These are phyloP conservation scores for Helarctos malayanus DNA, from an alignment of 2,797 vertebrate genomes.

Conservation along the genomic window DNA sequence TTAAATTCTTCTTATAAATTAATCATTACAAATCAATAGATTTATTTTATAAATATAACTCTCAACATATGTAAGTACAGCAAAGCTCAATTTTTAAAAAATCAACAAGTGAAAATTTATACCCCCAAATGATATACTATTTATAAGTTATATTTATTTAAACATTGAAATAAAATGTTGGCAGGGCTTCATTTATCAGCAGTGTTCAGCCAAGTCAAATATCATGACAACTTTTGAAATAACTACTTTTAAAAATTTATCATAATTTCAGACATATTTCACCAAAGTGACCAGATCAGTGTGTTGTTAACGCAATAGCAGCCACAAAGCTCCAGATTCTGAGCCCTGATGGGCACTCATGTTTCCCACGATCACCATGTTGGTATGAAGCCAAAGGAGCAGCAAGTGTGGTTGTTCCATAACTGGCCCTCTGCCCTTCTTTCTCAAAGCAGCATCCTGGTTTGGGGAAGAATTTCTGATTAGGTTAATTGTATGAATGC, in stretches of 20 bases:
- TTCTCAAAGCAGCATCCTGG: not conserved
- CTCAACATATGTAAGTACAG: not conserved
- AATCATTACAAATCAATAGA: not conserved
- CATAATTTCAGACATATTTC: not conserved
- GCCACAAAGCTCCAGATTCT: rapidly evolving
- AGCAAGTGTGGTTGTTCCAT: rapidly evolving
- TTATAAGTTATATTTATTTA: not conserved
- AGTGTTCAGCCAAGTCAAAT: not conserved
- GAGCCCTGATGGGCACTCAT: rapidly evolving
- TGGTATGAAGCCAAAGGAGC: not conserved
- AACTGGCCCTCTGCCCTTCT: not conserved
- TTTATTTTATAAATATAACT: not conserved
- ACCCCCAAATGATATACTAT: not conserved
- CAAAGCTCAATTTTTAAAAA: not conserved
- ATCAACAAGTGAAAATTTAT: not conserved
- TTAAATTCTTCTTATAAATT: not conserved
- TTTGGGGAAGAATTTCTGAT: not conserved
- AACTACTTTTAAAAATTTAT: not conserved
- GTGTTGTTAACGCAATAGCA: rapidly evolving
- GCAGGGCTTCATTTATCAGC: not conserved
- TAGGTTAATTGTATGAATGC: too few relatives aligned
- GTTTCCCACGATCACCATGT: rapidly evolving
- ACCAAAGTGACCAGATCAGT: not conserved
- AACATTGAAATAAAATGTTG: not conserved
- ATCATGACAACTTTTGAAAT: not conserved